Base-by-base conservation (phyloP, 2,888 invertebrate genomes). In the Ectobius pallidus region DNA sequence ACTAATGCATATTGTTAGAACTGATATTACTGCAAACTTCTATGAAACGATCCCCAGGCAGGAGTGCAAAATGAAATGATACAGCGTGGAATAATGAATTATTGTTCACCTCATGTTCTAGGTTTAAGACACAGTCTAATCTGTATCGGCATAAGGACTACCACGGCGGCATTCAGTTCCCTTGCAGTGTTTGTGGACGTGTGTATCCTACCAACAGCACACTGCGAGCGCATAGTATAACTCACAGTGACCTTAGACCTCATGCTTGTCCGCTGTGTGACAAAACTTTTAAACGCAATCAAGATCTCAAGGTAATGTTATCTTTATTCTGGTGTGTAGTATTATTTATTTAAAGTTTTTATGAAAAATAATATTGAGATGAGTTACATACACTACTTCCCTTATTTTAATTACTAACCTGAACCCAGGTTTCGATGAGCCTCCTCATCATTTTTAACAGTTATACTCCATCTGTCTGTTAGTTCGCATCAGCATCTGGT, bases 231-330 rank as follows among this genome's bases (percentile, higher is more conserved):
- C 91, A 92, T 81, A 90, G 89, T 78, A 87, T 92, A 74, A 88
- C 90, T 39, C 91, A 91, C 78, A 91, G 91, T 76, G 87, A 87
- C 80, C 85, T 90, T 62, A 84, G 91, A 77, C 91, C 91, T 0
- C 91, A 89, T 79, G 86, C 89, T 73, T 92, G 91, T 79, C 86
- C 88, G 42, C 82, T 89, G 67, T 91, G 91, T 81, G 88, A 89
- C 79, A 91, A 91, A 81, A 89, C 87, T 25, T 92, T 91, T 79
- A 91, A 92, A 80, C 85, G 91, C 76, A 91, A 90, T 80, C 91
- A 91, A 81, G 91, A 92, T 81, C 84, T 92, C 75, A 91, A 91
- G 86, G 90, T 89, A 83, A 77, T 69, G 18, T 44, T 42, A 25
- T 75, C 27, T 20, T 74, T 52, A 25, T 46, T 27, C 16, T 22